A percentile compares a stretch with the other conserved stretches of the same genome.
phyloP scores from a whole-genome alignment of 92 coral and sea anemone genomes.

The Chrysogorgia sp. region DNA sequence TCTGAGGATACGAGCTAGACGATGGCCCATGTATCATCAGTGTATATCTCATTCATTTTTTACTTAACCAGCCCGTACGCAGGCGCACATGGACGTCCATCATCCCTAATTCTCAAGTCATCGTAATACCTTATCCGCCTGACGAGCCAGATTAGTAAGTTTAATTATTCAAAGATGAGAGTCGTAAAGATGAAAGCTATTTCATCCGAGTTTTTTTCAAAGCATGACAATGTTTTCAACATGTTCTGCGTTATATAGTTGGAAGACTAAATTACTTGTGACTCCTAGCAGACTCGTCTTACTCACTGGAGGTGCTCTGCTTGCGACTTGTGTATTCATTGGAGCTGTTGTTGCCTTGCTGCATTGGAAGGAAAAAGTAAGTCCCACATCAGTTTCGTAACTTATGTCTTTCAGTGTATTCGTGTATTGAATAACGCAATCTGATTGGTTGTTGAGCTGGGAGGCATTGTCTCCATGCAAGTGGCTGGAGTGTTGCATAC shows the following conservation, averaged over 20 bases:
- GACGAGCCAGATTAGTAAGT: constrained; percentile 79
- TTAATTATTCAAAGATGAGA: too few relatives aligned
- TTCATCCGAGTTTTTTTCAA: too few relatives aligned
- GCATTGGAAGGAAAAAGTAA: constrained; percentile 92
- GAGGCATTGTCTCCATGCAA: not conserved
- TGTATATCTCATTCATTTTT: not conserved
- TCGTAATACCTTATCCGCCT: constrained; percentile 90
- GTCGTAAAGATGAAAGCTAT: too few relatives aligned
- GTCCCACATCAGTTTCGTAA: not conserved
- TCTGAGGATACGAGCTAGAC: not conserved
- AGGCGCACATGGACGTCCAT: constrained; percentile 75
- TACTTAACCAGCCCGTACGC: constrained; percentile 73
- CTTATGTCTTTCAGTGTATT: not conserved
- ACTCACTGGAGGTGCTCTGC: constrained; percentile 80
- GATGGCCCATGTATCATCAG: not conserved
- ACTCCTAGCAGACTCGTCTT: constrained; percentile 94
- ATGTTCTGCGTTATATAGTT: too few relatives aligned
- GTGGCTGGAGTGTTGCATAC: not conserved
- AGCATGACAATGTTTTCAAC: too few relatives aligned
- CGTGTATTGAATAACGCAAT: too few relatives aligned
- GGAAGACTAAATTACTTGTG: constrained; percentile 85
- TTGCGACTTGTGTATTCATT: constrained; percentile 85
- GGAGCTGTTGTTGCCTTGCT: constrained; percentile 73
- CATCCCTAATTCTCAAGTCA: constrained; percentile 97
- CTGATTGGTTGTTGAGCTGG: not conserved